phyloP scores from a whole-genome alignment of 2,888 invertebrate genomes.

The Falcaria lacertinaria region DNA sequence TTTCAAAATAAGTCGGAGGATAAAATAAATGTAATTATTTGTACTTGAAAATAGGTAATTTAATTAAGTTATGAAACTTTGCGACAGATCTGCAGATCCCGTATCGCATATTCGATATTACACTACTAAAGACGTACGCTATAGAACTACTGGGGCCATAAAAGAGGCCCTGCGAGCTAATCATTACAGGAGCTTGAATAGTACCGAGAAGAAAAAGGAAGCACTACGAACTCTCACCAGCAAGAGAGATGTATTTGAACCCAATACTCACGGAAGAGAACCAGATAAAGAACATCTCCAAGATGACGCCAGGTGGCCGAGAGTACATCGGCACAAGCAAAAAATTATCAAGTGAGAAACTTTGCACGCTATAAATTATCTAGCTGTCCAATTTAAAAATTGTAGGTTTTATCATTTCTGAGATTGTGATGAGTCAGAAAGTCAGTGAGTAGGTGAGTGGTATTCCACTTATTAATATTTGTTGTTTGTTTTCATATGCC shows the following conservation, averaged over 20 bases:
- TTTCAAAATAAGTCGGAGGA: no score
- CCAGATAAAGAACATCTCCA: not conserved
- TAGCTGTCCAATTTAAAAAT: no score
- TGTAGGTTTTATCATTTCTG: no score
- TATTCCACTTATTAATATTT: no score
- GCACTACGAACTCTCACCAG: not conserved
- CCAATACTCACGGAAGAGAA: not conserved
- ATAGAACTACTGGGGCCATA: not conserved
- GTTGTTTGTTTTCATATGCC: no score
- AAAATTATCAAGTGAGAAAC: not conserved
- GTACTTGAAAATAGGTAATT: no score
- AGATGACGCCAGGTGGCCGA: not conserved
- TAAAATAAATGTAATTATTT: no score
- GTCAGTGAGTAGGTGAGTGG: no score
- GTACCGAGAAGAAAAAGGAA: not conserved
- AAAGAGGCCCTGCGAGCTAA: not conserved
- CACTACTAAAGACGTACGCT: not conserved
- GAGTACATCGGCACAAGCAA: not conserved
- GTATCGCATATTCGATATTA: not conserved
- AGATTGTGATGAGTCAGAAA: no score
- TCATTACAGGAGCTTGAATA: not conserved
- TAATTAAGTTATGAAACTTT: not conserved
- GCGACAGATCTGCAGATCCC: not conserved
- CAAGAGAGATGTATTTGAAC: not conserved
- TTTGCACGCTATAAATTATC: no score